Evolutionary conservation across 1,140 invertebrate species (phyloP), one percentile per base, ranked within the genome.

Genomic region (Centruroides sculpturatus): DNA sequence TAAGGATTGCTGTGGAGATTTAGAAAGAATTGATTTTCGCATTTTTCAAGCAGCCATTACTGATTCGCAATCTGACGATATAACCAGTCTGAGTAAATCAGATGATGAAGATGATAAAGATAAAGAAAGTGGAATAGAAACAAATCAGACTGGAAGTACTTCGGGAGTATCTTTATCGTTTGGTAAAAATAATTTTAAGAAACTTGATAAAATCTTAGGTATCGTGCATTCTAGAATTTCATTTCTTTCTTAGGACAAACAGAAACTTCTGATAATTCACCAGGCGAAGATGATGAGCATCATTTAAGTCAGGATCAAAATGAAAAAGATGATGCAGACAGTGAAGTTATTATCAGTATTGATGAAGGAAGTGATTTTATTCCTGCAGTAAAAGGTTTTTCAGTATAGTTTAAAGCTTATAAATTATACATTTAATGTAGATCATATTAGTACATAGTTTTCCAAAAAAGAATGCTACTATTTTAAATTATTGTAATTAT

Each of bases 41-140:
- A 79, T 92, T 11, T 92, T 93, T 75, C 82, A 89, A 73, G 85
- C 88, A 0, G 89, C 86, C 34, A 83, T 80, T 3, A 79, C 81
- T 64, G 82, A 85, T 56, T 83, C 74, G 61, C 77, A 71, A 56
- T 66, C 72, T 10, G 69, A 67, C 23, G 23, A 46, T 10, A 53
- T 57, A 11, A 60, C 58, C 2, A 55, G 50, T 4, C 41, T 23
- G 11, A 58, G 49, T 55, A 56, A 61, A 47, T 6, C 23, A 11
- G 13, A 4, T n/a, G 60, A 62, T 3, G 60, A 62, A 34, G 58
- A 57, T 41, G 8, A 13, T 3, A 62, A 62, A 47, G 56, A 62
- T 34, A 57, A 10, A 41, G 41, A 41, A 41, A 41, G 41, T 3
- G 41, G 41, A 41, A 8, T 8, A 41, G 41, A 41, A 41, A 41